These are phyloP conservation scores for Fukomys damarensis DNA, from an alignment of 2,113 vertebrate genomes.

Conservation along the genomic window DNA sequence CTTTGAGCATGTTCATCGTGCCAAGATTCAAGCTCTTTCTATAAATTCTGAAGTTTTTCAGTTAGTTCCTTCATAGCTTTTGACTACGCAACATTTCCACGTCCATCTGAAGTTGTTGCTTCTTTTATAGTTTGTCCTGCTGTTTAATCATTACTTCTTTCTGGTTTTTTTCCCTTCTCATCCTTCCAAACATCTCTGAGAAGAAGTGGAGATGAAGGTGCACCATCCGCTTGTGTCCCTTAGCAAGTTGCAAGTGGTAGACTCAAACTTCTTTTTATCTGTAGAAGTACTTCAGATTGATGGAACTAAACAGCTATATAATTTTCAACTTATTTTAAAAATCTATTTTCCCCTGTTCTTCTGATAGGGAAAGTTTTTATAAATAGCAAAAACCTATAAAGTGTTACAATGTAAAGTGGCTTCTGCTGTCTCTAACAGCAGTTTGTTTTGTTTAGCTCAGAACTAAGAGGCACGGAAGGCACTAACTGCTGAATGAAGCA, in stretches of 20 bases:
- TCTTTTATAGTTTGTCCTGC: conserved; percentile 96
- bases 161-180: conserved; percentile 96
- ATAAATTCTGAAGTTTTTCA: conserved; percentile 94
- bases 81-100: conserved; percentile 90
- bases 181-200: conserved; percentile 91
- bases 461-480: too few species aligned
- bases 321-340: conserved; percentile 84
- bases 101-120: conserved; percentile 96
- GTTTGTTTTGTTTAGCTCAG: too few species aligned
- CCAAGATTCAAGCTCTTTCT: conserved; percentile 95
- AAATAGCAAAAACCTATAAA: too few species aligned
- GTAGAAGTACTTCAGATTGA: conserved; percentile 82
- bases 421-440: too few species aligned
- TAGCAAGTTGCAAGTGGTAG: conserved; percentile 71
- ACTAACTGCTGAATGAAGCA: too few species aligned
- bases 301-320: conserved; percentile 80
- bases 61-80: conserved; percentile 94
- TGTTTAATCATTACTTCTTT: conserved; percentile 97
- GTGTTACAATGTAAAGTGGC: too few species aligned
- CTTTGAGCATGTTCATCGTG: conserved; percentile 95
- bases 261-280: conserved; percentile 88
- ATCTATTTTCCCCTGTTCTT: conserved; percentile 88
- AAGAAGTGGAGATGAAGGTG: conserved; percentile 86
- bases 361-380: too few species aligned
- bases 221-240: conserved; percentile 83